A percentile compares a stretch with the other conserved stretches of the same genome.
phyloP scores from a whole-genome alignment of 2,797 vertebrate species.

The Enteromius fasciolatus region DNA sequence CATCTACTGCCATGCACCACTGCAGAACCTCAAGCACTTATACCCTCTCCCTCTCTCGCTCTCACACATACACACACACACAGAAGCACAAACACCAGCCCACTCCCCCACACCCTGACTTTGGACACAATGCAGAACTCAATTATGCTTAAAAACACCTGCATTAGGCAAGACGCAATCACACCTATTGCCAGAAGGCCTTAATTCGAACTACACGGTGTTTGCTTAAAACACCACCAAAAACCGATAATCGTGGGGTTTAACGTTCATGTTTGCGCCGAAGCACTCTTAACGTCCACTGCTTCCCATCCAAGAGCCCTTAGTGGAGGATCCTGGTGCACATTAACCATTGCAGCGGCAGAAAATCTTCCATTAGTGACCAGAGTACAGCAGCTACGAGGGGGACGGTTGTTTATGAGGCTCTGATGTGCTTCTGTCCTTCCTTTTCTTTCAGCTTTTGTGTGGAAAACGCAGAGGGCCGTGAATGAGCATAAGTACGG shows the following conservation, averaged over 20 bases:
- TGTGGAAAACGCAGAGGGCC: conserved; percentile 31
- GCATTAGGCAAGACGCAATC: conserved; percentile 26
- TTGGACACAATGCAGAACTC: conserved; percentile 46
- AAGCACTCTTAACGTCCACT: conserved; percentile 41
- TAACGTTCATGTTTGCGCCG: conserved; percentile 39
- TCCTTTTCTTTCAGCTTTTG: conserved; percentile 42
- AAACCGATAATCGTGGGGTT: conserved; percentile 34
- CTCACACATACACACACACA: background rate
- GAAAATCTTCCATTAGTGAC: conserved; percentile 44
- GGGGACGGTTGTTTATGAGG: conserved; percentile 22
- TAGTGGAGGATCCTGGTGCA: conserved; percentile 10
- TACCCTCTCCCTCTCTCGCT: conserved; percentile 25
- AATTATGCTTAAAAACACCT: conserved; percentile 29
- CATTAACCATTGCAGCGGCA: conserved; percentile 3
- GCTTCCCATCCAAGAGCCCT: conserved; percentile 6
- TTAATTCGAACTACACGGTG: conserved; percentile 31
- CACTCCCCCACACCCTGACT: conserved; percentile 40
- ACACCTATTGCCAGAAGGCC: conserved; percentile 2
- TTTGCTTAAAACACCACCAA: conserved; percentile 19
- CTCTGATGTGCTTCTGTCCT: conserved; percentile 31
- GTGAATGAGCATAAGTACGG: conserved; percentile 33
- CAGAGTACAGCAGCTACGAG: background rate
- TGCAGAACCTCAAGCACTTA: conserved; percentile 70
- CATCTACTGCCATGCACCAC: conserved; percentile 82
- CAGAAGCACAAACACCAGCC: conserved; percentile 33